Evolutionary conservation across 2,113 vertebrate genomes (phyloP).

Genomic region (Brachyhypopomus occidentalis): DNA sequence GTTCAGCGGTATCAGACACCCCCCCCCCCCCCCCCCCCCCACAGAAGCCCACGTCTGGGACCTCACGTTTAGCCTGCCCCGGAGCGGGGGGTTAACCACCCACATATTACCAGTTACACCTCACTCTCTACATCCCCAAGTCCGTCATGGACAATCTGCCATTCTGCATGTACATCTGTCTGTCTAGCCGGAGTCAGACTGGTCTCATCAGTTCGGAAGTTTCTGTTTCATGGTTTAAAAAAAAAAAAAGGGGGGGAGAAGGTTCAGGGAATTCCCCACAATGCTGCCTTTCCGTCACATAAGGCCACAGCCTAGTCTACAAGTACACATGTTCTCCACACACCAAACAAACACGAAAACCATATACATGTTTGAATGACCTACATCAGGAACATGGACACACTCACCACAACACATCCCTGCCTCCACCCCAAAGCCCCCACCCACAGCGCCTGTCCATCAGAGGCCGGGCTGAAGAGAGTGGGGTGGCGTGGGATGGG

Average conservation of each 20-base stretch:
- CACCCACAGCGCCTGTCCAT: constrained; percentile 59
- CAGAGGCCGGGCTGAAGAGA: constrained; percentile 61
- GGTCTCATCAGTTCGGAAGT: neutral
- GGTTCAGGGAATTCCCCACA: neutral
- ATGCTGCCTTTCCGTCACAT: too few species aligned
- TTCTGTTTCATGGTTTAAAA: neutral
- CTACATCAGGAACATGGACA: neutral
- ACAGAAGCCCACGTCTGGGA: constrained; percentile 66
- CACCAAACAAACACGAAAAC: neutral
- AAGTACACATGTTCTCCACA: neutral
- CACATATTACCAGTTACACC: constrained; percentile 23
- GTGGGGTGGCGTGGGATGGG: constrained; percentile 56
- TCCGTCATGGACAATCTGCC: constrained; percentile 41
- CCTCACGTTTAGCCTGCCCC: constrained; percentile 45
- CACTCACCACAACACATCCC: constrained; percentile 10
- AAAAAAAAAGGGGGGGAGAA: too few species aligned
- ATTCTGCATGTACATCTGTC: constrained; percentile 32
- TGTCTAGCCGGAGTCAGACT: neutral
- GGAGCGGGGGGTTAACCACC: constrained; percentile 50
- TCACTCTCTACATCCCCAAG: constrained; percentile 18
- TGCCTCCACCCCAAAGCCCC: constrained; percentile 24
- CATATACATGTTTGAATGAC: neutral
- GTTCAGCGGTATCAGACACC: constrained; percentile 84
- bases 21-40: constrained; percentile 63
- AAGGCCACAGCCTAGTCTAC: too few species aligned